Percentiles rank a stretch among this genome's conserved stretches.
Conservation (phyloP, 1,140 invertebrate species). For the Pissodes strobi region DNA sequence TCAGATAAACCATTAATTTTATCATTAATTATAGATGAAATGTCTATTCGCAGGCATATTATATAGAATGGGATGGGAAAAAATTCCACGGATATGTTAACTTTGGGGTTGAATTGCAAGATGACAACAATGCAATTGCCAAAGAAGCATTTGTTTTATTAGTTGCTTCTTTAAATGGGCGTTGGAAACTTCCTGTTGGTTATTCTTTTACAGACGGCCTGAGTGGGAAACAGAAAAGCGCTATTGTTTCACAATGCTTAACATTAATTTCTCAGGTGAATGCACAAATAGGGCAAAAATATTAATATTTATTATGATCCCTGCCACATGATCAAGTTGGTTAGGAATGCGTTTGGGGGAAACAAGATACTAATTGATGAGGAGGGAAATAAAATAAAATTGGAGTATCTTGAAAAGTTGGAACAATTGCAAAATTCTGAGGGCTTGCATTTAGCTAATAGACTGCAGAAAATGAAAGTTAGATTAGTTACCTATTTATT, state of each 20-base stretch:
- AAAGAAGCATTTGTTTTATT: not conserved
- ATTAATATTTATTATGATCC: not conserved
- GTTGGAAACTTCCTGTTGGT: not conserved
- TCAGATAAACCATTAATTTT: not conserved
- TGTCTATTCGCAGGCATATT: not conserved
- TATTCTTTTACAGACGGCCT: not conserved
- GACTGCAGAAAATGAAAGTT: not conserved
- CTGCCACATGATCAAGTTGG: not conserved
- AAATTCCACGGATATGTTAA: not conserved
- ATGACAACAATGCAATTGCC: not conserved
- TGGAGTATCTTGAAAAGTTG: conserved; percentile 1
- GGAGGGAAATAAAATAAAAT: not conserved
- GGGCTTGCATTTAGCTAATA: not conserved
- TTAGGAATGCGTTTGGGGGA: not conserved
- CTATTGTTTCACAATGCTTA: conserved; percentile 2
- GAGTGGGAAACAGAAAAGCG: not conserved
- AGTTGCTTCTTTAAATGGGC: not conserved
- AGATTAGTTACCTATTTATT: not conserved
- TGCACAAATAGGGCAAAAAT: not conserved
- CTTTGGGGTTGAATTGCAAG: not conserved
- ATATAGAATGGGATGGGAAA: not conserved
- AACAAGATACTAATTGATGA: conserved; percentile 1
- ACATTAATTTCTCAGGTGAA: no score
- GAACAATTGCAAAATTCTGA: not conserved
- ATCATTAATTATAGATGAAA: no score